Evolutionary conservation across 2,888 invertebrate species (phyloP), one percentile per base, ranked within the genome.

Genomic region (Anaspis maculata): DNA sequence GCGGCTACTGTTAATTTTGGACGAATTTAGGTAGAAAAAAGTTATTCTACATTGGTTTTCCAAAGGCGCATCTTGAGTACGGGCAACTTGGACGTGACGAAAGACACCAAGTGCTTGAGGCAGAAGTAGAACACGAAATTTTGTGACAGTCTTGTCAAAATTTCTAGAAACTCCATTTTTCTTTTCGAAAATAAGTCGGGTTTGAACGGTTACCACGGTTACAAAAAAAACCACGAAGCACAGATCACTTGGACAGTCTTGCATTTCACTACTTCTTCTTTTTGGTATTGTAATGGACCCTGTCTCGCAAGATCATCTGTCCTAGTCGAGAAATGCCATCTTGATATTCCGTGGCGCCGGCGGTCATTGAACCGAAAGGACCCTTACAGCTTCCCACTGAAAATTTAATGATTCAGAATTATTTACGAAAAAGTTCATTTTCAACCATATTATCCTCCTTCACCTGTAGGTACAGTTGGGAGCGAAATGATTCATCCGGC

Each of bases 301-400:
- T 73, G 55, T 74, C 72, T 26, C 71, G 65, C 60, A 79, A 73
- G 29, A 79, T 79, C 41, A 74, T 66, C 3, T 67, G 69, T 2
- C 77, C 79, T 2, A 77, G 64, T 50, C 73, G 73, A 1, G 72
- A 73, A 9, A 78, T 74, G 0, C 68, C 70, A 39, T 79, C 78
- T 51, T 76, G 73, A 55, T 80, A 80, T 56, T 79, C 79, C 0
- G 73, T 70, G 40, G 67, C 69, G 13, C 59, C 59, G 16, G 53
- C 43, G 3, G 58, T 50, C 16, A 33, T 34, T n/a, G 33, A 13
- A 9, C 38, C 45, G 5, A 38, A 27, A 13, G 42, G 41, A 23
- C 48, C 49, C 33, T 44, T 48, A 22, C 49, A 49, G 19, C 46
- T 51, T 14, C 52, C 54, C 25, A 46, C 52, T 53, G 31, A 39